Evolutionary conservation across 1,140 invertebrate species (phyloP).

Genomic region (Heterodera schachtii): DNA sequence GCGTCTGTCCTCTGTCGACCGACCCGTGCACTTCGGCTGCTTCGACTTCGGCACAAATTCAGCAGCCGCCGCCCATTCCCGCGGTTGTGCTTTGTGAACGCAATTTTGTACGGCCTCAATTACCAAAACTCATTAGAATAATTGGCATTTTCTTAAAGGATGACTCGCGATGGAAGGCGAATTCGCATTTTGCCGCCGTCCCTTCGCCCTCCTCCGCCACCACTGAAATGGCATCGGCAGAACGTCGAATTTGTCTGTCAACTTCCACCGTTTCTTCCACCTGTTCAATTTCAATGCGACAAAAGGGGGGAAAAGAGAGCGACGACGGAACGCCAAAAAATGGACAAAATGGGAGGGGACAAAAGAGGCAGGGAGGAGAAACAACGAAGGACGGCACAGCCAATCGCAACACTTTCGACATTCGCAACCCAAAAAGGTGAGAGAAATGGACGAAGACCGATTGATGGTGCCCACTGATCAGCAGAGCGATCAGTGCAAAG

Average conservation of each 20-base stretch:
- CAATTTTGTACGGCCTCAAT: conserved; percentile 14
- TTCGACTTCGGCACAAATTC: conserved; percentile 17
- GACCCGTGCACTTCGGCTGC: background rate
- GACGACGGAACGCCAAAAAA: conserved; percentile 1
- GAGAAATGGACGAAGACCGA: background rate
- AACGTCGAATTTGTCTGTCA: conserved; percentile 20
- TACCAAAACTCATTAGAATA: background rate
- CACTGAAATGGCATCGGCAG: conserved; percentile 9
- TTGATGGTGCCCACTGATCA: no score
- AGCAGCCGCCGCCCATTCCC: background rate
- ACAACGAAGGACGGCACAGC: no score
- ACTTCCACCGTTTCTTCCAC: conserved; percentile 20
- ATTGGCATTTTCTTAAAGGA: conserved; percentile 11
- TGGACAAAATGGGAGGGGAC: background rate
- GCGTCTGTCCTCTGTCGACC: background rate
- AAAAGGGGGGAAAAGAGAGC: background rate
- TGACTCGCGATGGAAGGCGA: conserved; percentile 4
- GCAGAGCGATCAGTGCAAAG: background rate
- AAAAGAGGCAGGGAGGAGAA: no score
- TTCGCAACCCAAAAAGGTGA: conserved; percentile 1
- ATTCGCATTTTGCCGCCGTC: no score
- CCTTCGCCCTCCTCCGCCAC: background rate
- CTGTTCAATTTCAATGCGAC: background rate
- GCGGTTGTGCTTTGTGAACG: conserved; percentile 14
- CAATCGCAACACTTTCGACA: conserved; percentile 5